phyloP scores from a whole-genome alignment of 2,797 vertebrate species.

The Sebastes trivittatus region DNA sequence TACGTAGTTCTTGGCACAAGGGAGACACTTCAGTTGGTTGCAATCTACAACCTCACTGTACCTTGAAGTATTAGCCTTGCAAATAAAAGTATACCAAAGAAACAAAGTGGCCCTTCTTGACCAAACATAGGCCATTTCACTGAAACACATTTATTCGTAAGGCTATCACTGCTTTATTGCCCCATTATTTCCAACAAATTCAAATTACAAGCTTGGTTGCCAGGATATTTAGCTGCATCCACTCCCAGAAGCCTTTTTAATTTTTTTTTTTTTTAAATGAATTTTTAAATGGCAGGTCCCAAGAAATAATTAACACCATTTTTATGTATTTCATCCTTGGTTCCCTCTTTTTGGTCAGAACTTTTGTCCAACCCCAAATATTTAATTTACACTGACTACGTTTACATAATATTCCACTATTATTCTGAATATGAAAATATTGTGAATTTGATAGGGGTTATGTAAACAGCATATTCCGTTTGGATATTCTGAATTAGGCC shows the following conservation, averaged over 20 bases:
- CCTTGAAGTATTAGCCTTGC: not conserved
- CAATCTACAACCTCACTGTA: not conserved
- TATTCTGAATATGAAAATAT: too few species aligned
- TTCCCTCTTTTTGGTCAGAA: not conserved
- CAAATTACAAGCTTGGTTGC: too few species aligned
- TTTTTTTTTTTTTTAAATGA: not conserved
- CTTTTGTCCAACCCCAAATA: not conserved
- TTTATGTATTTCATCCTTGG: not conserved
- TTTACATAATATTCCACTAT: too few species aligned
- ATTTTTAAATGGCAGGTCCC: not conserved
- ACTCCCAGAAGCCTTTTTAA: not conserved
- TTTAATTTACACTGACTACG: too few species aligned
- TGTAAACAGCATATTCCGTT: too few species aligned
- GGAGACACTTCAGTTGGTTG: too few species aligned
- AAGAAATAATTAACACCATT: not conserved
- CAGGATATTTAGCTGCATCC: not conserved
- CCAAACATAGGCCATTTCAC: not conserved
- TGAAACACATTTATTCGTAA: not conserved
- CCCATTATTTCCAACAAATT: not conserved
- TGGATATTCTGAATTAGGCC: too few species aligned
- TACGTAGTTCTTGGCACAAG: too few species aligned
- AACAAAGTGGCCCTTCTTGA: not conserved
- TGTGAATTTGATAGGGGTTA: fast-evolving
- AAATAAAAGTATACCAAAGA: not conserved
- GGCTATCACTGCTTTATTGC: not conserved